Evolutionary conservation across 2,888 invertebrate genomes (phyloP).

Genomic region (Thalpophila matura): DNA sequence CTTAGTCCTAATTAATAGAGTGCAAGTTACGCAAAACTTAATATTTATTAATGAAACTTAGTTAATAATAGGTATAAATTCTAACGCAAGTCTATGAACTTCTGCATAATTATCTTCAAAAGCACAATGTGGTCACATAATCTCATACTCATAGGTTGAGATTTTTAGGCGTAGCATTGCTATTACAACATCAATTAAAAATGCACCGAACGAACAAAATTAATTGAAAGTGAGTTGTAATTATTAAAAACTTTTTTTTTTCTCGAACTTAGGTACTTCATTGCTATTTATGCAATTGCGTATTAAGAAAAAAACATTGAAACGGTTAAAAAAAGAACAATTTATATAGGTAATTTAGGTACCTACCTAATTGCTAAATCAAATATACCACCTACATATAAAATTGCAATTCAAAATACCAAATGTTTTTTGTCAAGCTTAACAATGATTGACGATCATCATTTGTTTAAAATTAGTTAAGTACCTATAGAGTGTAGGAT

Average conservation of each 20-base stretch:
- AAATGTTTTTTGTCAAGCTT: slow-evolving; percentile 2
- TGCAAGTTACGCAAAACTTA: slow-evolving; percentile 17
- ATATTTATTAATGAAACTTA: slow-evolving; percentile 47
- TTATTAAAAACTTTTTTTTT: too few species aligned
- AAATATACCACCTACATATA: slow-evolving; percentile 1
- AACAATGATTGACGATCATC: slow-evolving; percentile 28
- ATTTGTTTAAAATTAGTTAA: slow-evolving; percentile 39
- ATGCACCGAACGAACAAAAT: too few species aligned
- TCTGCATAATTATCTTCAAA: background rate
- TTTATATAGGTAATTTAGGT: too few species aligned
- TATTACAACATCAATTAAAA: too few species aligned
- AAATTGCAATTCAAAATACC: background rate
- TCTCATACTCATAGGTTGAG: too few species aligned
- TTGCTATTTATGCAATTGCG: too few species aligned
- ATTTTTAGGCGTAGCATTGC: too few species aligned
- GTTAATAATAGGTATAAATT: slow-evolving; percentile 34
- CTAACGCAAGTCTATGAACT: background rate
- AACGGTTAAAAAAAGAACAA: background rate
- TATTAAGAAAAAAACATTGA: too few species aligned
- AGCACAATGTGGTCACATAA: too few species aligned
- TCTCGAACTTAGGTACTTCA: too few species aligned
- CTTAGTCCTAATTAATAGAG: slow-evolving; percentile 12
- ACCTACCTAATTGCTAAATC: background rate
- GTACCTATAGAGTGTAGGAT: slow-evolving; percentile 38
- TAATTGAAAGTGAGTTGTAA: too few species aligned